Conservation (phyloP, 2,888 invertebrate species). For the Holacanthella duospinosa region DNA sequence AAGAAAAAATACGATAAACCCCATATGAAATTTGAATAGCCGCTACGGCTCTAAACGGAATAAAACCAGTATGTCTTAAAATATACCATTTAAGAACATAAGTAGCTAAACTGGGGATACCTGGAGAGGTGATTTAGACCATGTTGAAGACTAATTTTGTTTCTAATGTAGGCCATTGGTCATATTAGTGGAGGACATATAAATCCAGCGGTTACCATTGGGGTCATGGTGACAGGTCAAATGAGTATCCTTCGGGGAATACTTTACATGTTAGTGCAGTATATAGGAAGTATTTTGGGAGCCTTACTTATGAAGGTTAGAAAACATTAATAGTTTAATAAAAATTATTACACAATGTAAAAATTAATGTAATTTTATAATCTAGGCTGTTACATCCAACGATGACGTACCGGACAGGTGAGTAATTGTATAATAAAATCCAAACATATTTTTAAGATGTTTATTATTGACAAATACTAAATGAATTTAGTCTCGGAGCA, state of each 20-base stretch:
- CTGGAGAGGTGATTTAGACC: too few species aligned
- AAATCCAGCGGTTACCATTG: conserved; percentile 34
- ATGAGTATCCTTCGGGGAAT: conserved; percentile 30
- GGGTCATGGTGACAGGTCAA: conserved; percentile 32
- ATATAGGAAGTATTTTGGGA: conserved; percentile 31
- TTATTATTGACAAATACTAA: background rate
- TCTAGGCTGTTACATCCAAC: background rate
- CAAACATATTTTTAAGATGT: background rate
- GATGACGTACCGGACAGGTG: background rate
- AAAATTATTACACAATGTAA: too few species aligned
- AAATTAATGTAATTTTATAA: too few species aligned
- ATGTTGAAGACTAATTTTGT: too few species aligned
- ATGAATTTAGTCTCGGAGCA: conserved; percentile 2
- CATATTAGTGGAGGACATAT: conserved; percentile 33
- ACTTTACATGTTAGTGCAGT: conserved; percentile 31
- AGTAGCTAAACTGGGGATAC: too few species aligned
- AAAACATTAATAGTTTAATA: too few species aligned
- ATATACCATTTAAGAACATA: too few species aligned
- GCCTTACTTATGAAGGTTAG: conserved; percentile 25
- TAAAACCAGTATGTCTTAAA: too few species aligned
- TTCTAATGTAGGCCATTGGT: conserved; percentile 31
- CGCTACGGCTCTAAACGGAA: too few species aligned
- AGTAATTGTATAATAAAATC: background rate
- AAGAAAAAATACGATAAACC: too few species aligned
- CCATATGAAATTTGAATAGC: too few species aligned